These are phyloP conservation scores for Theodoxus fluviatilis DNA, from an alignment of 2,888 invertebrate genomes.

Conservation along the genomic window DNA sequence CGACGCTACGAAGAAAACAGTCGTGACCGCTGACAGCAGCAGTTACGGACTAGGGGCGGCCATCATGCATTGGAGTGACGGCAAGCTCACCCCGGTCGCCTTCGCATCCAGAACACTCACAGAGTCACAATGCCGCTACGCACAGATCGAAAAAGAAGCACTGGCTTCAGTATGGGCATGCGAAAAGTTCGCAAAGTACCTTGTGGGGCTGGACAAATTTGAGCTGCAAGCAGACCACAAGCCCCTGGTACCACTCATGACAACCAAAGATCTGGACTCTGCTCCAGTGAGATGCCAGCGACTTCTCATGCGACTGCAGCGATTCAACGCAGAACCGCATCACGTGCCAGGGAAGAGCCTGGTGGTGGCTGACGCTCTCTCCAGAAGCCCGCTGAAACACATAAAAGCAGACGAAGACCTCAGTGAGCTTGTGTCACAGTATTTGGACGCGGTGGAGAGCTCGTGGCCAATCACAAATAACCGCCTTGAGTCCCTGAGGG, in stretches of 20 bases:
- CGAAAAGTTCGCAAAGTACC: slow-evolving; percentile 33
- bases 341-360: slow-evolving; percentile 34
- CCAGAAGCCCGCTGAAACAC: slow-evolving; percentile 26
- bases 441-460: too few species aligned
- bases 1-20: too few species aligned
- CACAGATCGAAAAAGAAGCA: slow-evolving; percentile 23
- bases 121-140: neutral
- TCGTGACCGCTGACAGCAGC: too few species aligned
- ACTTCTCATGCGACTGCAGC: slow-evolving; percentile 34
- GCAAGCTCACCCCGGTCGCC: neutral
- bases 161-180: slow-evolving; percentile 35
- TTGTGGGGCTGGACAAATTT: slow-evolving; percentile 34
- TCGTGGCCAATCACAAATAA: too few species aligned
- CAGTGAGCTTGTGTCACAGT: too few species aligned
- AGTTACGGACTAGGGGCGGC: neutral
- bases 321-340: slow-evolving; percentile 29
- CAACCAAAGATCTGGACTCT: slow-evolving; percentile 32
- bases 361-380: slow-evolving; percentile 36
- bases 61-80: slow-evolving; percentile 10
- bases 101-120: slow-evolving; percentile 14
- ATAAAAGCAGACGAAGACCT: neutral
- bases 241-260: slow-evolving; percentile 38
- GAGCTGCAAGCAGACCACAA: slow-evolving; percentile 39
- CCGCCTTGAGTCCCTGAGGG: too few species aligned
- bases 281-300: slow-evolving; percentile 36